Evolutionary conservation across 1,140 invertebrate species (phyloP).

Genomic region (Rhyzopertha dominica): DNA sequence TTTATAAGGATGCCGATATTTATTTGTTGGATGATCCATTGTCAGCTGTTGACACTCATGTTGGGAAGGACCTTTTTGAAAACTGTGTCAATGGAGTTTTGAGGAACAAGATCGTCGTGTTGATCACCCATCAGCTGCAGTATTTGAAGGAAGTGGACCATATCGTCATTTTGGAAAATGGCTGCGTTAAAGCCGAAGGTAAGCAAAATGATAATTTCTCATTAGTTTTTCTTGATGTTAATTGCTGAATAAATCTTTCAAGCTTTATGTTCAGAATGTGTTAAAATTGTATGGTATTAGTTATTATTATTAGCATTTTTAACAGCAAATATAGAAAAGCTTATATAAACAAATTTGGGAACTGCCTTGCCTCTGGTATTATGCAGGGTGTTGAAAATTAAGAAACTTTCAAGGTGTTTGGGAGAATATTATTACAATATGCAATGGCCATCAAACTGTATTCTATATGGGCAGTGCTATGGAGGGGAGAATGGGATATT

Average conservation of each 20-base stretch:
- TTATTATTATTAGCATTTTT: too few relatives aligned
- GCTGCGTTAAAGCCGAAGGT: constrained; percentile 40
- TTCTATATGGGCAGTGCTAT: too few relatives aligned
- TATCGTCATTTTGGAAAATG: constrained; percentile 73
- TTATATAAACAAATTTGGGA: too few relatives aligned
- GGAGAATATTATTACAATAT: too few relatives aligned
- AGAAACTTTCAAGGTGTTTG: too few relatives aligned
- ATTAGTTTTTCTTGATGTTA: constrained; percentile 53
- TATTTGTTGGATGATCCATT: constrained; percentile 82
- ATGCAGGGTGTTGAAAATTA: too few relatives aligned
- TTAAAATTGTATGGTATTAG: too few relatives aligned
- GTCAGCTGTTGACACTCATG: constrained; percentile 73
- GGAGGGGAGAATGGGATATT: too few relatives aligned
- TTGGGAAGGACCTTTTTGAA: constrained; percentile 72
- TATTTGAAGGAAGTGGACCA: constrained; percentile 69
- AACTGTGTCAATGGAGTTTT: constrained; percentile 67
- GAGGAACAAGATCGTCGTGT: constrained; percentile 66
- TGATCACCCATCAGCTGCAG: constrained; percentile 84
- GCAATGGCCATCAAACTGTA: too few relatives aligned
- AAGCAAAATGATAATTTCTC: constrained; percentile 43
- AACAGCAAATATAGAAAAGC: too few relatives aligned
- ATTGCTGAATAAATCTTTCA: constrained; percentile 41
- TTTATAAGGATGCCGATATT: constrained; percentile 77
- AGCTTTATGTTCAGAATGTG: constrained; percentile 52
- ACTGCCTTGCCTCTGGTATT: too few relatives aligned